Base-by-base conservation (phyloP, 2,797 vertebrate genomes). In the Falco berigora region DNA sequence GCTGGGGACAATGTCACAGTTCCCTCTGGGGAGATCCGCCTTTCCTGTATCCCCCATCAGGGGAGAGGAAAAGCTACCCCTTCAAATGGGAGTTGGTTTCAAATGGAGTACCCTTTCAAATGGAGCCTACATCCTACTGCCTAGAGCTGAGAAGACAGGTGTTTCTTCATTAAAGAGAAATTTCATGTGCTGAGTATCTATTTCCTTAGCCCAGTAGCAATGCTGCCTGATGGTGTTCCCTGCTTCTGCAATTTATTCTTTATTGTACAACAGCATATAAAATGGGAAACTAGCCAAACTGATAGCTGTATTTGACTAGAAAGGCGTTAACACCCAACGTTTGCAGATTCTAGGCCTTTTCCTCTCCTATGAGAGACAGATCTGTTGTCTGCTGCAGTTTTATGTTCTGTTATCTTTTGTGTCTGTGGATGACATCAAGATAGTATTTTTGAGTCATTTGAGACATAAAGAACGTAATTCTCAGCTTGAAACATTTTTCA, bases 1-100 rank as follows among this genome's bases (percentile, higher is more conserved):
- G 14, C 27, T 67, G 28, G 17, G 24, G 16, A 8, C 10, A 4
- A 6, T 55, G 7, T 28, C 0, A 0, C 10, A 50, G 1, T 7
- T 38, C 12, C 20, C 15, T 59, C 38, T 68, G 38, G n/a, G 12
- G n/a, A 75, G 19, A 62, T 38, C 17, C 7, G 50, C 12, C 2
- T 38, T 72, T 72, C 38, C 34, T 32, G 8, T 28, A 11, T n/a
- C 6, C 4, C 15, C 22, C 24, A n/a, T 19, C 4, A 17, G 40
- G 21, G 28, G 12, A 83, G 28, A 46, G 56, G 25, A 47, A 67
- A 83, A 85, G 25, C 8, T 20, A 16, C 38, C 15, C 6, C 16
- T 78, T 86, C 2, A 0, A 44, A 88, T 4, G 32, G 19, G 61
- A 87, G 12, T 5, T 0, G 36, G 36, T 38, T 38, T 38, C 36